Percentiles rank a stretch among this genome's conserved stretches.
These are phyloP conservation scores for Alligator mississippiensis DNA, from an alignment of 2,113 vertebrate genomes.

Conservation along the genomic window DNA sequence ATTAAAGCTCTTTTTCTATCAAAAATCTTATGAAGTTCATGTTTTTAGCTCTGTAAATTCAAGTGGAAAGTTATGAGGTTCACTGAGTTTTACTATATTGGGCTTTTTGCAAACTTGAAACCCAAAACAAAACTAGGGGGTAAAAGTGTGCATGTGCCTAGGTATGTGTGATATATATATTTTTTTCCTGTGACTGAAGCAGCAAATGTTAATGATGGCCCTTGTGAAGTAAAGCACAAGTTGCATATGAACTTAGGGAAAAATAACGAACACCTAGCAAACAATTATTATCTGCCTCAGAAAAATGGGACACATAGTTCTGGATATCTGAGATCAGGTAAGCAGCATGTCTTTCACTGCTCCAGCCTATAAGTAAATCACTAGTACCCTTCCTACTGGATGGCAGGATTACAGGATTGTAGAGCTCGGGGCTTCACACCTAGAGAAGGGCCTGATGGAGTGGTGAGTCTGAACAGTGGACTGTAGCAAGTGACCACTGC, in stretches of 20 bases:
- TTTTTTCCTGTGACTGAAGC: neutral
- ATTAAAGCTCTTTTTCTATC: neutral
- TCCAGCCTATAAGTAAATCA: neutral
- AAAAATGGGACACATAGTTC: neutral
- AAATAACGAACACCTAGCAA: neutral
- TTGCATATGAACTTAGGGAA: neutral
- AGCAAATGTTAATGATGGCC: neutral
- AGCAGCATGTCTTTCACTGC: neutral
- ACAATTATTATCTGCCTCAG: neutral
- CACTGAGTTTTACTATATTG: neutral
- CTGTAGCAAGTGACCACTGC: no score
- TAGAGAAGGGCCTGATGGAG: no score
- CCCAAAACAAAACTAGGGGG: neutral
- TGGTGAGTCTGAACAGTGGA: no score
- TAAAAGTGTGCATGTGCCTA: neutral
- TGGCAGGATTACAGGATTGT: neutral
- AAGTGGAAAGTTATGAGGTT: neutral
- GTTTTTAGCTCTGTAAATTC: neutral
- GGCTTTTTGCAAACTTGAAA: constrained; percentile 1
- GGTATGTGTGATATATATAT: neutral
- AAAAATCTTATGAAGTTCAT: neutral
- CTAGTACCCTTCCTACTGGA: neutral
- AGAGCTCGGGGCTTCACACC: neutral
- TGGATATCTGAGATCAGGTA: neutral
- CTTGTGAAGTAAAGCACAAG: neutral